phyloP scores from a whole-genome alignment of 2,113 vertebrate genomes.

The Colistium nudipinnis region DNA sequence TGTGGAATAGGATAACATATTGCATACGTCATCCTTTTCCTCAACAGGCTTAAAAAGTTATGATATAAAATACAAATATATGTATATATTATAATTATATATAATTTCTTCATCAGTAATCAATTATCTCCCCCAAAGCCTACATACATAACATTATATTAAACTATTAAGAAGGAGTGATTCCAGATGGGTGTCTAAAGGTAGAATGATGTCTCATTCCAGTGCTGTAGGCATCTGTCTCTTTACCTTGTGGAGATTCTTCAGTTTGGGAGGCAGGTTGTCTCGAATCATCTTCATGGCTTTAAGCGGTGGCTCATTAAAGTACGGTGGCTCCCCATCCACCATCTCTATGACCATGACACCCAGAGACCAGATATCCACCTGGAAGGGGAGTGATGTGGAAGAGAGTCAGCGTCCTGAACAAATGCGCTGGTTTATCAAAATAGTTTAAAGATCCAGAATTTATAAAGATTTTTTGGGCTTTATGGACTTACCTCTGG shows the following conservation, averaged over 20 bases:
- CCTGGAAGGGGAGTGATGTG: constrained; percentile 62
- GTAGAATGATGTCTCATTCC: neutral
- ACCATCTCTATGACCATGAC: constrained; percentile 99
- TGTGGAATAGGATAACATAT: too few species aligned
- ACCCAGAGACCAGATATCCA: constrained; percentile 96
- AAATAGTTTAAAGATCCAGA: too few species aligned
- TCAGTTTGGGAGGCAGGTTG: constrained; percentile 93
- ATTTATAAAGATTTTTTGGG: too few species aligned
- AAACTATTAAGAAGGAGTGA: neutral
- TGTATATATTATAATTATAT: too few species aligned
- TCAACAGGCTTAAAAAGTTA: too few species aligned
- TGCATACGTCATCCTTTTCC: too few species aligned
- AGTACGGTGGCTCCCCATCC: constrained; percentile 95
- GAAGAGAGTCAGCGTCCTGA: neutral
- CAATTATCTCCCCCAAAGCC: too few species aligned
- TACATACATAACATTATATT: too few species aligned
- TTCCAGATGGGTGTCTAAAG: neutral
- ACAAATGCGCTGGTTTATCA: neutral
- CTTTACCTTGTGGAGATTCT: constrained; percentile 92
- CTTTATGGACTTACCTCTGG: constrained; percentile 86
- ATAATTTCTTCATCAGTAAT: too few species aligned
- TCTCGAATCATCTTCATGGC: constrained; percentile 99
- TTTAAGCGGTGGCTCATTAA: constrained; percentile 95
- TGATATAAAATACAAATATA: too few species aligned
- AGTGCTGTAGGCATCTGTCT: neutral